Evolutionary conservation across 2,888 invertebrate species (phyloP).

Genomic region (Thymelicus acteon): DNA sequence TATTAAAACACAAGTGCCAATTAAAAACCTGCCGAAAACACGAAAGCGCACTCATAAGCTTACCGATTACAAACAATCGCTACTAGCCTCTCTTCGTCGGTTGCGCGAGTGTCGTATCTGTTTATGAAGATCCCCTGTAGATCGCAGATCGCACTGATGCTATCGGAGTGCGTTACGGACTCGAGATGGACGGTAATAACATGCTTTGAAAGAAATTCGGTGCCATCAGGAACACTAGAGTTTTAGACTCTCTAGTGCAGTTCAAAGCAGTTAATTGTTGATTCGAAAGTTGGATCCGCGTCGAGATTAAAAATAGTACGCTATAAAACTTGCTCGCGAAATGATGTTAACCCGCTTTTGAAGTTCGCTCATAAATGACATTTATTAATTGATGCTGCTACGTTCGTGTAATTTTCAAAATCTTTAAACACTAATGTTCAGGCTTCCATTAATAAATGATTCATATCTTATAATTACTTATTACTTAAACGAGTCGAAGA

Average conservation of each 20-base stretch:
- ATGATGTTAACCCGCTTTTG: not conserved
- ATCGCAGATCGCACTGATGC: constrained; percentile 17
- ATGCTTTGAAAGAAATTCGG: constrained; percentile 21
- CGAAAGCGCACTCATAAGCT: too few relatives aligned
- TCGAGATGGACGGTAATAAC: constrained; percentile 28
- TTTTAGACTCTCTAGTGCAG: constrained; percentile 25
- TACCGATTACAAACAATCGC: too few relatives aligned
- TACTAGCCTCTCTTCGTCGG: not conserved
- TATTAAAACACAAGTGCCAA: too few relatives aligned
- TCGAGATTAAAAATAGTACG: not conserved
- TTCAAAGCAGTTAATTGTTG: not conserved
- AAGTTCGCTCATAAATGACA: not conserved
- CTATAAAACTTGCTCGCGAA: not conserved
- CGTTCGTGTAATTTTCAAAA: not conserved
- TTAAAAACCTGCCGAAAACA: too few relatives aligned
- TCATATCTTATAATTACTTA: too few relatives aligned
- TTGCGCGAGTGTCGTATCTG: not conserved
- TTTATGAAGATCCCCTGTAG: constrained; percentile 3
- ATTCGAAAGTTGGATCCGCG: not conserved
- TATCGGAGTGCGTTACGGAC: constrained; percentile 25
- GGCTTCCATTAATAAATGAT: too few relatives aligned
- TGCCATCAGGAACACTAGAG: constrained; percentile 18
- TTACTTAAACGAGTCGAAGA: too few relatives aligned
- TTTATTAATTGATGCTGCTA: not conserved
- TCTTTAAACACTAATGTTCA: not conserved